Conservation (phyloP, 2,888 invertebrate species). For the Cephus spinipes region DNA sequence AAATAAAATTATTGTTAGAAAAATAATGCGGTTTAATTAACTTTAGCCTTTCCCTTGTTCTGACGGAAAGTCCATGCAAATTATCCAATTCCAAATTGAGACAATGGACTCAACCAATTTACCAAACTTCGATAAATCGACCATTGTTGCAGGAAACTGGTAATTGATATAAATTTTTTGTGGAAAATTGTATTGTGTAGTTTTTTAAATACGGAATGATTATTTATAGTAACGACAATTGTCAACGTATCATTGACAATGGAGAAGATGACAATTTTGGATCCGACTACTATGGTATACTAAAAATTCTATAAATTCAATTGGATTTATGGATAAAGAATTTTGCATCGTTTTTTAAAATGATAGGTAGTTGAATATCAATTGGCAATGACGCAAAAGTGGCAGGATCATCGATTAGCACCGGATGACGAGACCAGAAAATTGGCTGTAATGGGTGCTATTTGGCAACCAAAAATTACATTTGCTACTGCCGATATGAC, state of each 20-base stretch:
- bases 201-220: background rate
- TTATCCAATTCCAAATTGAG: too few relatives aligned
- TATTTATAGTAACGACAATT: conserved; percentile 28
- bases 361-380: conserved; percentile 41
- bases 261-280: conserved; percentile 34
- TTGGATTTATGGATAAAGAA: background rate
- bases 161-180: background rate
- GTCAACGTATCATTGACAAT: conserved; percentile 48
- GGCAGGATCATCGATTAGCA: conserved; percentile 49
- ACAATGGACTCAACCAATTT: too few relatives aligned
- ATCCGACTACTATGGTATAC: conserved; percentile 42
- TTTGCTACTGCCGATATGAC: conserved; percentile 34
- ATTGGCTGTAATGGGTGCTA: conserved; percentile 48
- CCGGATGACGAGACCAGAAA: conserved; percentile 43
- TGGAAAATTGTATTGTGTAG: background rate
- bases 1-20: too few relatives aligned
- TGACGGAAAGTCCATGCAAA: too few relatives aligned
- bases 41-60: too few relatives aligned
- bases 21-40: too few relatives aligned
- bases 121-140: too few relatives aligned
- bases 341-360: background rate
- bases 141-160: background rate
- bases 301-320: background rate
- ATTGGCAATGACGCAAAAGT: conserved; percentile 46
- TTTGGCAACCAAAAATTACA: conserved; percentile 55